A percentile compares a stretch with the other conserved stretches of the same genome.
Evolutionary conservation across 2,113 vertebrate genomes (phyloP).

Genomic region (Lynx canadensis): DNA sequence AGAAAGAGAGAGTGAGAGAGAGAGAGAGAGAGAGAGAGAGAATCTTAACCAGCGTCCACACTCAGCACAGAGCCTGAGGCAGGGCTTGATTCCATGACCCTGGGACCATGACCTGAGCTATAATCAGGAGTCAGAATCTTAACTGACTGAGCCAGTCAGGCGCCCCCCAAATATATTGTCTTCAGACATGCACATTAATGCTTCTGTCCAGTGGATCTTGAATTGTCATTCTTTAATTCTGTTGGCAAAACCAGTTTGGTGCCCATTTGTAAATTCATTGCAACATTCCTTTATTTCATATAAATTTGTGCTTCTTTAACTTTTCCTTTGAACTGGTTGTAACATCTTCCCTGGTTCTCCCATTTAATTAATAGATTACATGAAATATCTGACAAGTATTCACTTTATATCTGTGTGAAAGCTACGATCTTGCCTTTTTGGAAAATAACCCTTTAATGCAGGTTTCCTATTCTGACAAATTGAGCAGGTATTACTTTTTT

Average conservation of each 20-base stretch:
- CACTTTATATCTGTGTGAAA: not conserved
- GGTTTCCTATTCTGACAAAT: constrained; percentile 9
- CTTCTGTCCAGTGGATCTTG: not conserved
- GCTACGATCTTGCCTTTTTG: not conserved
- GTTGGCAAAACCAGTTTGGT: not conserved
- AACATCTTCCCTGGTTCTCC: not conserved
- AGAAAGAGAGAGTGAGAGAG: no score
- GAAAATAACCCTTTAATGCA: constrained; percentile 31
- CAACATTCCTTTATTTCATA: not conserved
- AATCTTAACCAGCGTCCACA: no score
- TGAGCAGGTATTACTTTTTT: not conserved
- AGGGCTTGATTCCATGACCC: no score
- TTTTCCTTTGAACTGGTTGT: constrained; percentile 24
- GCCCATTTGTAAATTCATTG: constrained; percentile 4
- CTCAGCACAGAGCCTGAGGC: no score
- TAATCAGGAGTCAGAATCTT: no score
- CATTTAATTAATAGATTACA: constrained; percentile 12
- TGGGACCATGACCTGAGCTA: no score
- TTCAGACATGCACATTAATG: not conserved
- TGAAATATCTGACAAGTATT: constrained; percentile 24
- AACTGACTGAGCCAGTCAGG: no score
- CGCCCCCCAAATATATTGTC: not conserved
- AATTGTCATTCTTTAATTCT: not conserved
- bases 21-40: no score
- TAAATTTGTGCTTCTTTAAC: not conserved